Base-by-base conservation (phyloP, 1,140 invertebrate species). In the Hestina assimilis region DNA sequence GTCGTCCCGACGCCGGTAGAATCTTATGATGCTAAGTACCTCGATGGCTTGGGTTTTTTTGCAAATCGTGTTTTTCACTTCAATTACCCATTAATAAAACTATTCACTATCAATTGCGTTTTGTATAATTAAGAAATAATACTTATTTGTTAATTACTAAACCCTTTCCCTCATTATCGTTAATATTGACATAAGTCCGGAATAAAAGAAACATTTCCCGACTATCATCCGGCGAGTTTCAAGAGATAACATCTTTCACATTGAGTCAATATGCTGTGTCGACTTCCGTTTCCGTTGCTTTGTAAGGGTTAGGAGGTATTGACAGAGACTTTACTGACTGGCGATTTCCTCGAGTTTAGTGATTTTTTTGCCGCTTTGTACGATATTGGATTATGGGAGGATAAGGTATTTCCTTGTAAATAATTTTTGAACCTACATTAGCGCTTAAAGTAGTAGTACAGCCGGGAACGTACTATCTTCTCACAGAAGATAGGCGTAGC, bases 211-310 rank as follows among this genome's bases (percentile, higher is more conserved):
- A 35, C 31, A 35, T 5, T 15, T 35, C 5, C 31, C 43, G 45
- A 7, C 46, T 14, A 26, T 31, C 23, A 50, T 57, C 38, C 35
- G 24, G 42, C 28, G 45, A 57, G 31, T 56, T 11, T 35, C 15
- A 21, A 35, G 38, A 41, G 55, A 58, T 58, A 42, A 28, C 38
- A 35, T 35, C 48, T 21, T 59, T 33, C 43, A 59, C 29, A 24
- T 47, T 33, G 19, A 41, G 26, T 19, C 48, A 51, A 51, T 50
- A 62, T 42, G 38, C 53, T 24, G 26, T 41, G 43, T 58, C 28
- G 31, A 53, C 48, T 58, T 63, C 54, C 60, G 54, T 12, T 54
- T 53, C 54, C 45, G 24, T 41, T 59, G 28, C 42, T 54, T 51
- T 48, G 46, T 21, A 45, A 35, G 4, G 41, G 8, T 11, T 11